A percentile compares a stretch with the other conserved stretches of the same genome.
Evolutionary conservation across 2,888 invertebrate genomes (phyloP).

Genomic region (Hypselothyrea guttata): DNA sequence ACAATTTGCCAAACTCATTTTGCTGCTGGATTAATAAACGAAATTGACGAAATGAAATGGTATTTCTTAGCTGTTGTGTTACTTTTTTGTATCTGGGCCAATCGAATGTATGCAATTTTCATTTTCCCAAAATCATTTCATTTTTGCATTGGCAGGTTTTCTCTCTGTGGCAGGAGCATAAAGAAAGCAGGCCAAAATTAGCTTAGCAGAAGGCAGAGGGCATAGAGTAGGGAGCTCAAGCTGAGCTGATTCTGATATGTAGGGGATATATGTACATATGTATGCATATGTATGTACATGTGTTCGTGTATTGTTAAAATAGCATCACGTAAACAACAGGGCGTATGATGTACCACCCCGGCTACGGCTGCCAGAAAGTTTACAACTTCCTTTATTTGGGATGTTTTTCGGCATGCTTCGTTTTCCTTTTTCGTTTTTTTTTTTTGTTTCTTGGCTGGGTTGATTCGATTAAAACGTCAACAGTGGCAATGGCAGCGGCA

Average conservation of each 20-base stretch:
- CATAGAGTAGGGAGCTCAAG: no score
- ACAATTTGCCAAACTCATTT: neutral
- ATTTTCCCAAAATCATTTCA: constrained; percentile 46
- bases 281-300: constrained; percentile 10
- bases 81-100: constrained; percentile 3
- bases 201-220: constrained; percentile 31
- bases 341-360: constrained; percentile 36
- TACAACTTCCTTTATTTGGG: constrained; percentile 51
- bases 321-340: constrained; percentile 52
- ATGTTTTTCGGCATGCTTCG: constrained; percentile 50
- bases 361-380: constrained; percentile 60
- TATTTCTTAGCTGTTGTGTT: neutral
- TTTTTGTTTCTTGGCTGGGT: no score
- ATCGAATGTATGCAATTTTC: constrained; percentile 38
- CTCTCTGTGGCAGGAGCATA: neutral
- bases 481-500: constrained; percentile 43
- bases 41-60: constrained; percentile 7
- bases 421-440: no score
- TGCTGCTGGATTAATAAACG: neutral
- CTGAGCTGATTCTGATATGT: no score
- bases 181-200: constrained; percentile 54
- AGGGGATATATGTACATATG: neutral
- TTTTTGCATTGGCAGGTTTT: constrained; percentile 2
- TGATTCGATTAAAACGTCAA: constrained; percentile 77
- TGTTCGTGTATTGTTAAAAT: constrained; percentile 26